Evolutionary conservation across 1,140 invertebrate genomes (phyloP), one percentile per base, ranked within the genome.

Genomic region (Caenorhabditis inopinata): DNA sequence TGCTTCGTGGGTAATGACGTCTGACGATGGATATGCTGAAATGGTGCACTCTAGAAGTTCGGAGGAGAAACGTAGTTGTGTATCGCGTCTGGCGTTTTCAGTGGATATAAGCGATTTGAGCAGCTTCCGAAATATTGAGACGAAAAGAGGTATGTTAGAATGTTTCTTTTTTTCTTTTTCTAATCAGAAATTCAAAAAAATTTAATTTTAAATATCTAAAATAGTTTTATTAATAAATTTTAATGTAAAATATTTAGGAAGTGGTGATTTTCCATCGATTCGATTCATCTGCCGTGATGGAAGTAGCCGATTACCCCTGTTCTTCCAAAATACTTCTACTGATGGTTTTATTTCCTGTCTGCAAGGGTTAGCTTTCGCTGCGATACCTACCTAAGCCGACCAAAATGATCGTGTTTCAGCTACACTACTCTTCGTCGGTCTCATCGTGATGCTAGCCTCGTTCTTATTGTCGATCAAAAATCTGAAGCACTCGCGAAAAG

Each of bases 391-490:
- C 11, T 35, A 62, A 80, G 4, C n/a, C 6, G n/a, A 45, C 1
- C 6, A n/a, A n/a, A n/a, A n/a, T n/a, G n/a, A n/a, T n/a, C n/a
- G n/a, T n/a, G n/a, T 78, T 82, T 27, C n/a, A 82, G 81, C 53
- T 84, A 84, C 38, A 48, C 78, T 4, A 84, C 83, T 23, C 79
- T 84, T n/a, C 82, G 81, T 21, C 82, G 83, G 5, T 84, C 83
- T 3, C 29, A 23, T 18, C 42, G 58, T 5, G 83, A 84, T 9
- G 42, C 49, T 1, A 77, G 62, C 27, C 76, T 84, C 5, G 80
- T 84, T 16, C 14, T 84, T 2, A 58, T 84, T 21, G 77, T 58
- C 12, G 82, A 84, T 32, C 80, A 83, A 35, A 80, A 79, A 18
- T 81, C 83, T 3, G 83, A 83, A 73, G 83, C 83, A 23, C 62